phyloP scores from a whole-genome alignment of 2,113 vertebrate genomes.

The Lophotis ruficrista region DNA sequence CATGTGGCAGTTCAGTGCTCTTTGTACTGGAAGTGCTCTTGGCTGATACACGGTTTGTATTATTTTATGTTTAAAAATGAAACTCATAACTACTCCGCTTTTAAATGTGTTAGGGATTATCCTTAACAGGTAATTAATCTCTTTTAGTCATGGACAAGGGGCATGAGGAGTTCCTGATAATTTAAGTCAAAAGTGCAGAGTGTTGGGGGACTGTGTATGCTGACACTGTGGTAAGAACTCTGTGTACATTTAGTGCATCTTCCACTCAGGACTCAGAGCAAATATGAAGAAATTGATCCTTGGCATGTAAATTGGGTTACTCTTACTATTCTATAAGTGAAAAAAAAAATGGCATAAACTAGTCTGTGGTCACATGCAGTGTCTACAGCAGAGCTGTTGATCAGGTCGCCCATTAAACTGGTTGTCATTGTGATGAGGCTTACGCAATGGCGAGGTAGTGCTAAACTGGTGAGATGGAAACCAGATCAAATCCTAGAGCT shows the following conservation, averaged over 20 bases:
- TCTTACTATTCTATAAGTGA: background rate
- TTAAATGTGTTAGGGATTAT: background rate
- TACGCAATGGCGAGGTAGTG: background rate
- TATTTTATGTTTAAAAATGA: background rate
- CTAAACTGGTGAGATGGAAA: background rate
- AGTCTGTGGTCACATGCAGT: accelerated
- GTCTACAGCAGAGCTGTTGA: background rate
- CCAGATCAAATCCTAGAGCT: background rate
- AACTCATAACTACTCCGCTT: background rate
- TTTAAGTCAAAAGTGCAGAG: background rate
- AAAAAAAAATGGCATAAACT: background rate
- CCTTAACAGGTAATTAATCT: background rate
- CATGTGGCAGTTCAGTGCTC: background rate
- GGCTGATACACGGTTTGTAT: accelerated
- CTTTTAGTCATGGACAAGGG: background rate
- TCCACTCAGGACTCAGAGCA: background rate
- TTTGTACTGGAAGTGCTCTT: background rate
- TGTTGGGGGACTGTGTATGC: background rate
- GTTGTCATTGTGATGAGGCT: background rate
- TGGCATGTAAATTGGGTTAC: background rate
- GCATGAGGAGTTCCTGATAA: background rate
- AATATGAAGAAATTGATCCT: background rate
- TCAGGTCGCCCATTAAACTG: background rate
- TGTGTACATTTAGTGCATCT: background rate
- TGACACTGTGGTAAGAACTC: background rate